A percentile compares a stretch with the other conserved stretches of the same genome.
These are phyloP conservation scores for cattle (Bos taurus) DNA, from an alignment of 2,113 vertebrate species.

Conservation along the genomic window ARS-UCD2.0 NC_037357.1:97097001-97097500, in stretches of 20 bases:
- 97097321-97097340: neutral
- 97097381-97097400: neutral
- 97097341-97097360: neutral
- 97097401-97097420: neutral
- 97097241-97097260: neutral
- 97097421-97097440: neutral
- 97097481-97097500: neutral
- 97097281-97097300: neutral
- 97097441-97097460: neutral
- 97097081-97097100: neutral
- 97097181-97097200: neutral
- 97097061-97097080: neutral
- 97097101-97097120: neutral
- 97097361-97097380: neutral
- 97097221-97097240: neutral
- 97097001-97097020: neutral
- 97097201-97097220: neutral
- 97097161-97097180: neutral
- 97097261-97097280: neutral
- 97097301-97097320: neutral
- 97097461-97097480: neutral
- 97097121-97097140: neutral
- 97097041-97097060: neutral
- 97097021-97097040: neutral
- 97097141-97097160: neutral